These are phyloP conservation scores for Lycocerus yunnanus DNA, from an alignment of 2,888 invertebrate genomes.

Conservation along the genomic window DNA sequence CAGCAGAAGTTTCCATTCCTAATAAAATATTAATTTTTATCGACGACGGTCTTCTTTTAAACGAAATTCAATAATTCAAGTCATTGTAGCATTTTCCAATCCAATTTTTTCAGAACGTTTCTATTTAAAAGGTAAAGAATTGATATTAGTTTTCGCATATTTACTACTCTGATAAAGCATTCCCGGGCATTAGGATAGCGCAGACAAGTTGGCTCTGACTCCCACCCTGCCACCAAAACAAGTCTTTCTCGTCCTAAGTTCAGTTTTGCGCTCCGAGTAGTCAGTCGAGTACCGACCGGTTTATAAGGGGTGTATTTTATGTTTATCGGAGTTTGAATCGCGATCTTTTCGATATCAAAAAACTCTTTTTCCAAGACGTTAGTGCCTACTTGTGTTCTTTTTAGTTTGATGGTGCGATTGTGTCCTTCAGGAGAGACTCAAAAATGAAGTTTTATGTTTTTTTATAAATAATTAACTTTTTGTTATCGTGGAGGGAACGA, in stretches of 20 bases:
- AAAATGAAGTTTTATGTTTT: neutral
- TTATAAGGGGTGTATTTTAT: slow-evolving; percentile 22
- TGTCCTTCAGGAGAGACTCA: neutral
- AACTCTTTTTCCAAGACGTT: neutral
- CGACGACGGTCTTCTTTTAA: neutral
- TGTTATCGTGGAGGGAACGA: slow-evolving; percentile 6
- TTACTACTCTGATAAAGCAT: slow-evolving; percentile 6
- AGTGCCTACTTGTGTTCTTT: neutral
- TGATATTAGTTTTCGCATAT: neutral
- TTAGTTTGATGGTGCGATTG: neutral
- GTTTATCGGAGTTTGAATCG: neutral
- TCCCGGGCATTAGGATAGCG: slow-evolving; percentile 31
- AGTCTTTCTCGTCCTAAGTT: slow-evolving; percentile 29
- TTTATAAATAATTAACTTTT: neutral
- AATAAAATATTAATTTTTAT: neutral
- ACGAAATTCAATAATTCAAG: neutral
- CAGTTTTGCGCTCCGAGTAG: slow-evolving; percentile 19
- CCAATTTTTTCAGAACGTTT: neutral
- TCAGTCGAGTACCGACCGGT: slow-evolving; percentile 35
- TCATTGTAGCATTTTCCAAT: neutral
- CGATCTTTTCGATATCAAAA: slow-evolving; percentile 13
- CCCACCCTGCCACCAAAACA: slow-evolving; percentile 35
- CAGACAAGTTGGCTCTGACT: slow-evolving; percentile 39
- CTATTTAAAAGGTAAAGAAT: neutral
- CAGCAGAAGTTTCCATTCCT: neutral